Evolutionary conservation across 2,888 invertebrate genomes (phyloP), one percentile per base, ranked within the genome.

Genomic region (Tetragnatha montana): DNA sequence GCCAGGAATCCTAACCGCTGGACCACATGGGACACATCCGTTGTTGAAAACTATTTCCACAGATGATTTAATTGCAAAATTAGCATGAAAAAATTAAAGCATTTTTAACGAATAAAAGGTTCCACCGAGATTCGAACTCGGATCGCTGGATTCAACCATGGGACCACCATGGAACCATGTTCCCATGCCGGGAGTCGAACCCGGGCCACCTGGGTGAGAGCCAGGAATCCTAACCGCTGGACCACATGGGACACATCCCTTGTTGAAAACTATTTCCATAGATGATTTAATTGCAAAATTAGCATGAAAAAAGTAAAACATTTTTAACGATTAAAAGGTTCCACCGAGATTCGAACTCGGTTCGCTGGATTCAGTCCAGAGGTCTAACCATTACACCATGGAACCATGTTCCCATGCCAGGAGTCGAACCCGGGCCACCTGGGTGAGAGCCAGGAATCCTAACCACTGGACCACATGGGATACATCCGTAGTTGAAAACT

Each of bases 351-450:
- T 60, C 1, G 60, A 4, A 60, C 60, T 12, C 22, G 71, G 71
- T 17, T 6, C 12, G 71, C 76, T 76, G 76, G 76, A 47, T 76
- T 76, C 35, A 49, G 2, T 49, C 76, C 78, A 78, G 51, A 60
- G 49, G 51, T 51, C 60, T 51, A 60, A 51, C 51, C 19, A 21
- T 78, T 51, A 60, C 49, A 78, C 78, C 60, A 51, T 78, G 78
- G 78, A 78, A 51, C 60, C 60, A 12, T 2, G 4, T 50, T 78
- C 78, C 78, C 78, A 51, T 35, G 17, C 74, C 47, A 8, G 35
- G 74, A 74, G 17, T 74, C 35, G 47, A 74, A 74, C 74, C 74
- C 74, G 74, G 35, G 74, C 73, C 8, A 17, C 74, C 35, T 74
- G 74, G 74, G 22, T 74, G 74, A 74, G 12, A 74, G 47, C 22